Evolutionary conservation across 2,113 vertebrate species (phyloP).

Genomic region (Petrocephalus zakoni): DNA sequence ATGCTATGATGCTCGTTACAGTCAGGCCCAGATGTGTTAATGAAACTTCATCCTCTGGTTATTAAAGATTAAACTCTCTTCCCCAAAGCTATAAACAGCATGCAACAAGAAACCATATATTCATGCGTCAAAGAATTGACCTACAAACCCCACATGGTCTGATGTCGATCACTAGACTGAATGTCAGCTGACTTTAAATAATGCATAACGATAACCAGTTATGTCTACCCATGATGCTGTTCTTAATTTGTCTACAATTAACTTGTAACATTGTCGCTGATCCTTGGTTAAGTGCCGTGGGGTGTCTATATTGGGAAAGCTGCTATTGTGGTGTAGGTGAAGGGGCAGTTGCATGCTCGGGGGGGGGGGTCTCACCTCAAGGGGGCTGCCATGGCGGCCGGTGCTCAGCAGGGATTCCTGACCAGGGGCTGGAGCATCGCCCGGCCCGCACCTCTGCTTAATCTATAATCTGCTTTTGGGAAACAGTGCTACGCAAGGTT

Average conservation of each 20-base stretch:
- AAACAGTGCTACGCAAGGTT: slow-evolving; percentile 10
- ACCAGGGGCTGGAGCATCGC: not conserved
- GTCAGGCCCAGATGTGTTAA: not conserved
- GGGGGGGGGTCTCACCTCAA: not conserved
- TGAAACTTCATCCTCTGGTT: not conserved
- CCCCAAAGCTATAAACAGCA: not conserved
- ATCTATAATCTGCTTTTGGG: slow-evolving; percentile 1
- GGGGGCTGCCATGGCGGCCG: not conserved
- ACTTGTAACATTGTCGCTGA: not conserved
- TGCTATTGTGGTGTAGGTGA: not conserved
- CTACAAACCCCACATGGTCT: not conserved
- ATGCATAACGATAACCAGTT: not conserved
- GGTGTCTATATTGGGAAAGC: not conserved
- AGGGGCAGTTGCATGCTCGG: not conserved
- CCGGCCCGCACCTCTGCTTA: not conserved
- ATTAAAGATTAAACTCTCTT: not conserved
- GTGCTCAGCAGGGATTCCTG: not conserved
- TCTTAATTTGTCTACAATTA: not conserved
- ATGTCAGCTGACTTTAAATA: not conserved
- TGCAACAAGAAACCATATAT: slow-evolving; percentile 10
- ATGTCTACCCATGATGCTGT: not conserved
- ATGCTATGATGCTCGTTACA: not conserved
- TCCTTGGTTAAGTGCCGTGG: not conserved
- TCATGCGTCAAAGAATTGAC: not conserved
- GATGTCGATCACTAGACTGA: not conserved